Percentiles rank a stretch among this genome's conserved stretches.
phyloP scores from a whole-genome alignment of 2,113 vertebrate species.

The Phaethornis superciliosus region DNA sequence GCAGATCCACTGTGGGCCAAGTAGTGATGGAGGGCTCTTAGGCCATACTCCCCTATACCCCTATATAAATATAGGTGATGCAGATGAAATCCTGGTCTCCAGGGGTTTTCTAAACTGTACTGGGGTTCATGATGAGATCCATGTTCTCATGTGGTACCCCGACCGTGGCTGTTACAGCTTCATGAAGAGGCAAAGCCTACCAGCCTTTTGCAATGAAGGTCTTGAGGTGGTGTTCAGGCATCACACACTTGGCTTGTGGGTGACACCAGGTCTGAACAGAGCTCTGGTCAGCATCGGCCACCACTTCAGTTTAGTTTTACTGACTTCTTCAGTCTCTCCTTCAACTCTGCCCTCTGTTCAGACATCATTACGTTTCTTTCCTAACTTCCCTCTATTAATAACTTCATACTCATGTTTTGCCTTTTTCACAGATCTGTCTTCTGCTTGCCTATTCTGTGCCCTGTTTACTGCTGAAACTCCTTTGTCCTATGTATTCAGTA shows the following conservation, averaged over 20 bases:
- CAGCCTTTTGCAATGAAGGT: not conserved
- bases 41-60: not conserved
- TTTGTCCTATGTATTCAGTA: conserved; percentile 47
- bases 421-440: not conserved
- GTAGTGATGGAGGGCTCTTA: not conserved
- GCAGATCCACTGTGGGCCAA: not conserved
- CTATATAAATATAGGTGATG: not conserved
- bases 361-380: not conserved
- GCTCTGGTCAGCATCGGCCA: not conserved
- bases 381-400: not conserved
- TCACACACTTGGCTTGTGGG: not conserved
- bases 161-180: not conserved
- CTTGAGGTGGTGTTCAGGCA: not conserved
- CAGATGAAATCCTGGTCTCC: not conserved
- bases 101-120: not conserved
- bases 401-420: not conserved
- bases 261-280: not conserved
- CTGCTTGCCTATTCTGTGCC: not conserved
- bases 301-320: not conserved
- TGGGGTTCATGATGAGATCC: not conserved
- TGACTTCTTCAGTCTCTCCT: not conserved
- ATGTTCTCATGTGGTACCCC: not conserved
- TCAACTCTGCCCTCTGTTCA: not conserved
- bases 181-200: not conserved
- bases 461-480: conserved; percentile 13